A percentile compares a stretch with the other conserved stretches of the same genome.
These are phyloP conservation scores for Nyctibius grandis DNA, from an alignment of 2,797 vertebrate genomes.

Conservation along the genomic window DNA sequence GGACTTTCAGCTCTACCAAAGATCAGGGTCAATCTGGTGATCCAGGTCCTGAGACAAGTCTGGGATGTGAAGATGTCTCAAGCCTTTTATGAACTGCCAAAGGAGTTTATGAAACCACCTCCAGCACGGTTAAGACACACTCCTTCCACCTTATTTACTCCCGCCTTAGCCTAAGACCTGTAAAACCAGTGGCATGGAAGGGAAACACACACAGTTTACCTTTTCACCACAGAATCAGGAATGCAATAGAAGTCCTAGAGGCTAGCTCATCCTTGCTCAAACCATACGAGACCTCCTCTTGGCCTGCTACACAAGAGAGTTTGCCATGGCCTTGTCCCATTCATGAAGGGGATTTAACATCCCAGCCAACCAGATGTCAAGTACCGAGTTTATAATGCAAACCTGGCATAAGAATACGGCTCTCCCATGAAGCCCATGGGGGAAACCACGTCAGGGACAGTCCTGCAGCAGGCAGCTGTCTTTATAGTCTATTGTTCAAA, in stretches of 20 bases:
- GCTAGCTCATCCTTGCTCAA: not conserved
- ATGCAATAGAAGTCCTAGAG: not conserved
- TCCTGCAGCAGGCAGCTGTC: not conserved
- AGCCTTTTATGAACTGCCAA: not conserved
- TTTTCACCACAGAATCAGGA: not conserved
- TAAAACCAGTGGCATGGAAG: not conserved
- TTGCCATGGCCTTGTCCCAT: not conserved
- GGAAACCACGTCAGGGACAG: not conserved
- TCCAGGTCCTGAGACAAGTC: not conserved
- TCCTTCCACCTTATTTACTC: not conserved
- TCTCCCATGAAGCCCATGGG: not conserved
- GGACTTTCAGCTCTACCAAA: not conserved
- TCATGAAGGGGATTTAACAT: not conserved
- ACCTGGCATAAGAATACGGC: not conserved
- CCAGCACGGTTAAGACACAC: not conserved
- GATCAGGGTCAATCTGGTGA: not conserved
- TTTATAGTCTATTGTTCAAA: not conserved
- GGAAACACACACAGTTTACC: not conserved
- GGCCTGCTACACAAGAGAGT: not conserved
- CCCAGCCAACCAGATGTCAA: not conserved
- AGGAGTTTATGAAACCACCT: not conserved
- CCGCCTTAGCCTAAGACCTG: not conserved
- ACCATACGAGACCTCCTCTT: not conserved
- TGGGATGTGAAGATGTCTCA: not conserved
- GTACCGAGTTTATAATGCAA: not conserved